Conservation (phyloP, 2,888 invertebrate genomes). For the Eupithecia abbreviata region DNA sequence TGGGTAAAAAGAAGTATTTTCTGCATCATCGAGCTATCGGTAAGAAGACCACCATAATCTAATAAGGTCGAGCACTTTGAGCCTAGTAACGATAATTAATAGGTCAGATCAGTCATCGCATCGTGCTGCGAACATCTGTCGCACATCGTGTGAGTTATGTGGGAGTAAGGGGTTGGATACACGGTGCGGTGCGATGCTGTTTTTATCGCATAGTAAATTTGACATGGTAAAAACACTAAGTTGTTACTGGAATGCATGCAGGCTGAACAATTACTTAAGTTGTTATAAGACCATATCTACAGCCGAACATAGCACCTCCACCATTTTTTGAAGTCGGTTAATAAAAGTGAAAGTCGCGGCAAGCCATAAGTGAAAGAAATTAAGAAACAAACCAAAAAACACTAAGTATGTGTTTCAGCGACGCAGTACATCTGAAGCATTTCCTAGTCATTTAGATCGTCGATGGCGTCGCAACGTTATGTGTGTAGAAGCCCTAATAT, state of each 20-base stretch:
- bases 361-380: too few relatives aligned
- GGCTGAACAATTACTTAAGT: too few relatives aligned
- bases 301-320: too few relatives aligned
- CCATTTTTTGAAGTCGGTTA: too few relatives aligned
- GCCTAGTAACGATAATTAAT: constrained; percentile 57
- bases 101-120: constrained; percentile 59
- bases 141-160: constrained; percentile 42
- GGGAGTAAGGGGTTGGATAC: constrained; percentile 35
- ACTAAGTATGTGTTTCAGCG: too few relatives aligned
- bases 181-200: constrained; percentile 25
- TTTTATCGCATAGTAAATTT: background rate
- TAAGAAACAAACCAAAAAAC: too few relatives aligned
- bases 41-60: background rate
- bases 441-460: background rate
- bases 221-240: too few relatives aligned
- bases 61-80: constrained; percentile 13
- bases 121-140: constrained; percentile 58
- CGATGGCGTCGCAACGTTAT: constrained; percentile 23
- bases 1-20: background rate
- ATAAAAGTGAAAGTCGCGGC: too few relatives aligned
- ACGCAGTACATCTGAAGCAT: background rate
- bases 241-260: too few relatives aligned
- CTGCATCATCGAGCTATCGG: background rate
- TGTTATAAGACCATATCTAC: too few relatives aligned
- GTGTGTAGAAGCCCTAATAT: constrained; percentile 46